A percentile compares a stretch with the other conserved stretches of the same genome.
phyloP scores from a whole-genome alignment of 2,888 invertebrate species.

The Ophioninae sp. region DNA sequence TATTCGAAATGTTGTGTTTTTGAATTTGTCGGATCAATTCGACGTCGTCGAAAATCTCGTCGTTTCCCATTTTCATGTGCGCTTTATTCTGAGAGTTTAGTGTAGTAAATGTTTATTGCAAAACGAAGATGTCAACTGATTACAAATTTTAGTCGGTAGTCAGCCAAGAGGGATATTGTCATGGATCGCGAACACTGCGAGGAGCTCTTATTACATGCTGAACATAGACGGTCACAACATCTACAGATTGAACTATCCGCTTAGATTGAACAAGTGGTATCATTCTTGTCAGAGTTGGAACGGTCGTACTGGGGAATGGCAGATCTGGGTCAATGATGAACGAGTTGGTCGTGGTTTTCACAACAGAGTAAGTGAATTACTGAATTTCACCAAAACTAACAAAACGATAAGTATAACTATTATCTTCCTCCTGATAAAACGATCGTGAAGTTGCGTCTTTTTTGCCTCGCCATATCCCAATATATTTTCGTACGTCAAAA shows the following conservation, averaged over 20 bases:
- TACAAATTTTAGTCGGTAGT: conserved; percentile 84
- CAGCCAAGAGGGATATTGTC: conserved; percentile 88
- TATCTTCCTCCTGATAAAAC: neutral
- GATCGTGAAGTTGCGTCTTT: neutral
- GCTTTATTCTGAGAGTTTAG: neutral
- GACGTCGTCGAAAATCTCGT: neutral
- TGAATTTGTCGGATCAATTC: neutral
- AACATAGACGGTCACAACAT: conserved; percentile 91
- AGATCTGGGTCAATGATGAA: conserved; percentile 93
- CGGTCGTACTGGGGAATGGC: conserved; percentile 94
- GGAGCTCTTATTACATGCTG: conserved; percentile 91
- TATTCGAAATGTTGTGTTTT: neutral
- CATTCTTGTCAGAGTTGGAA: conserved; percentile 95
- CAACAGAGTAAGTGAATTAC: conserved; percentile 86
- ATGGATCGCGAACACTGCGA: conserved; percentile 90
- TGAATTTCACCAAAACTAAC: neutral
- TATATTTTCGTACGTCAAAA: neutral
- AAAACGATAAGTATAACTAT: neutral
- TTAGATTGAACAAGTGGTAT: conserved; percentile 89
- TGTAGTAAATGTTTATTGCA: neutral
- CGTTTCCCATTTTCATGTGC: neutral
- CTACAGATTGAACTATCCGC: conserved; percentile 88
- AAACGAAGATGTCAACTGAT: neutral
- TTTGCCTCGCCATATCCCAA: neutral
- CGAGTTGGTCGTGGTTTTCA: conserved; percentile 93